These are phyloP conservation scores for Escarpia spicata DNA, from an alignment of 2,888 invertebrate genomes.

Conservation along the genomic window DNA sequence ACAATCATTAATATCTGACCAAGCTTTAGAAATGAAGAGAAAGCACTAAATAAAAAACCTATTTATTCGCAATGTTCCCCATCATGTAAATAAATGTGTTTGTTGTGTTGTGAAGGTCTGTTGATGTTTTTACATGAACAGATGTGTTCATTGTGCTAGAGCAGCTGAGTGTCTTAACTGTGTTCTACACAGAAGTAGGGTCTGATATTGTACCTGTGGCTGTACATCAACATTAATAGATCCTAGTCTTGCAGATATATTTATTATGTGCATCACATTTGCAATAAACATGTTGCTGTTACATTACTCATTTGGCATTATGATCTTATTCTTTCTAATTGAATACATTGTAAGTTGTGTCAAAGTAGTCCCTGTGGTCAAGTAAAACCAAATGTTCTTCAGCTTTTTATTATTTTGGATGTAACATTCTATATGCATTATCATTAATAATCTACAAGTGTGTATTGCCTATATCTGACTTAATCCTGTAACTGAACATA, in stretches of 20 bases:
- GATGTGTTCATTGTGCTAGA: not conserved
- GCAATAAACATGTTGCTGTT: conserved; percentile 2
- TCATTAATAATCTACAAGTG: too few relatives aligned
- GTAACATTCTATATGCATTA: too few relatives aligned
- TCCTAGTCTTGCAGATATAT: not conserved
- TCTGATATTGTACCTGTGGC: not conserved
- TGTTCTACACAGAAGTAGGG: conserved; percentile 5
- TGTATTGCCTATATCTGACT: too few relatives aligned
- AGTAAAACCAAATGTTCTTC: too few relatives aligned
- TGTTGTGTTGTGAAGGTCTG: not conserved
- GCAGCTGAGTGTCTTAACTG: not conserved
- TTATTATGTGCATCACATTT: not conserved
- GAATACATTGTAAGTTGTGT: not conserved
- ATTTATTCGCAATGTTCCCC: not conserved
- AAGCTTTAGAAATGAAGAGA: not conserved
- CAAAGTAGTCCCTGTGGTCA: not conserved
- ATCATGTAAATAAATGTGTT: not conserved
- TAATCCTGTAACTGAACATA: too few relatives aligned
- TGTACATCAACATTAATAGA: not conserved
- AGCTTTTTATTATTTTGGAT: too few relatives aligned
- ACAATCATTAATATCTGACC: not conserved
- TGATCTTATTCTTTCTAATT: not conserved
- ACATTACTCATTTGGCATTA: not conserved
- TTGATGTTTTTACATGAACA: not conserved
- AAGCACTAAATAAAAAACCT: not conserved